A percentile compares a stretch with the other conserved stretches of the same genome.
phyloP scores from a whole-genome alignment of 2,797 vertebrate genomes.

The Periparus ater region DNA sequence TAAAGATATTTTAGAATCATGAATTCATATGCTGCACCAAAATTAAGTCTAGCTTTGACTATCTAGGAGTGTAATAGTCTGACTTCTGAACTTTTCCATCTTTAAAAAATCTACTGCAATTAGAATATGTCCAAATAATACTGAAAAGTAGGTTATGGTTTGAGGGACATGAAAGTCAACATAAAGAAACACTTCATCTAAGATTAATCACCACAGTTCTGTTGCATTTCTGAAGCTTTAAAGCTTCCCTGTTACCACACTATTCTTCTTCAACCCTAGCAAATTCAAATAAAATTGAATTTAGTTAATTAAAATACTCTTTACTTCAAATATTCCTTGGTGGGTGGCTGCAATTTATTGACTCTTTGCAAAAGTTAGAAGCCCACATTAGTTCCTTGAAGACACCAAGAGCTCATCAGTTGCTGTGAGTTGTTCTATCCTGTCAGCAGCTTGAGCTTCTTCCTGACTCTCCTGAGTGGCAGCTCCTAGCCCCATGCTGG shows the following conservation, averaged over 20 bases:
- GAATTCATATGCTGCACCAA: background rate
- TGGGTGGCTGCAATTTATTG: background rate
- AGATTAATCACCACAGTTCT: background rate
- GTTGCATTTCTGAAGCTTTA: background rate
- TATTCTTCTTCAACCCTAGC: background rate
- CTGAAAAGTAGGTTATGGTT: background rate
- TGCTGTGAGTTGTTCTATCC: background rate
- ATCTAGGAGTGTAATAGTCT: background rate
- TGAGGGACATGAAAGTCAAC: background rate
- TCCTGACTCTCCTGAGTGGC: background rate
- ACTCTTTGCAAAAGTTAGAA: background rate
- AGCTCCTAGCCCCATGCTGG: background rate
- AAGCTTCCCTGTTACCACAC: background rate
- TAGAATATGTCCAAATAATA: background rate
- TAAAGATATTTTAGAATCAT: background rate
- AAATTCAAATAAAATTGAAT: background rate
- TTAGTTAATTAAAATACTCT: background rate
- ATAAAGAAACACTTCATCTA: background rate
- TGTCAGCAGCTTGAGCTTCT: background rate
- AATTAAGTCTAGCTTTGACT: background rate
- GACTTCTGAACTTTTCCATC: background rate
- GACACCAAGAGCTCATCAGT: background rate
- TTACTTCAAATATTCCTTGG: background rate
- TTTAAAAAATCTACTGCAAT: background rate
- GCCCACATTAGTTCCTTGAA: background rate